phyloP scores from a whole-genome alignment of 2,888 invertebrate species.

The Bimastos eiseni region DNA sequence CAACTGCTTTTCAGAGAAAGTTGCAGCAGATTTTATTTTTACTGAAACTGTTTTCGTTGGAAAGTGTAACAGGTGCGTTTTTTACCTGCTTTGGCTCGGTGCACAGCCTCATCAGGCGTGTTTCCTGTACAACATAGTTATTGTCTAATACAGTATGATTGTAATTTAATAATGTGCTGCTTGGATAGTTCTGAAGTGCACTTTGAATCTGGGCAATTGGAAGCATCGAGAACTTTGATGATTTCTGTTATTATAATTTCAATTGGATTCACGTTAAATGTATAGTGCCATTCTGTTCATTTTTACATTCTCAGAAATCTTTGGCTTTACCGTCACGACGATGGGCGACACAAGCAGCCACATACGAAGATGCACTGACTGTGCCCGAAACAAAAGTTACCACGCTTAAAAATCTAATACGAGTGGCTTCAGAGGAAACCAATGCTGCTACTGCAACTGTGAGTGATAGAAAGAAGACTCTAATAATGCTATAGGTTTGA shows the following conservation, averaged over 20 bases:
- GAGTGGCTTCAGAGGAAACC: constrained; percentile 33
- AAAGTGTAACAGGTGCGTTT: not conserved
- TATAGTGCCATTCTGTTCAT: not conserved
- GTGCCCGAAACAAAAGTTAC: constrained; percentile 34
- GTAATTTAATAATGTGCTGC: too few relatives aligned
- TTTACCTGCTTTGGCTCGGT: not conserved
- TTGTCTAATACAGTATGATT: not conserved
- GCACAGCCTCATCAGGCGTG: not conserved
- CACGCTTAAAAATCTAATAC: constrained; percentile 34
- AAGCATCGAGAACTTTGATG: not conserved
- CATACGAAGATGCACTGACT: constrained; percentile 33
- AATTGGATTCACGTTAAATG: not conserved
- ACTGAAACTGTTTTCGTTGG: not conserved
- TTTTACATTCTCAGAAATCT: constrained; percentile 17
- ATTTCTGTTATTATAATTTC: not conserved
- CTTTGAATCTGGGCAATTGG: too few relatives aligned
- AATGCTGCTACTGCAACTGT: constrained; percentile 36
- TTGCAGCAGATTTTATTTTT: not conserved
- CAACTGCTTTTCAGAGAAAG: not conserved
- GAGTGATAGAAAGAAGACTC: not conserved
- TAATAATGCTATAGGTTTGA: not conserved
- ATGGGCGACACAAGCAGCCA: constrained; percentile 28
- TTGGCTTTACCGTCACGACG: constrained; percentile 13
- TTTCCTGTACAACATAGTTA: not conserved
- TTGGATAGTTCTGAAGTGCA: too few relatives aligned